Conservation (phyloP, 1,140 invertebrate species). For the Bombus balteatus region DNA sequence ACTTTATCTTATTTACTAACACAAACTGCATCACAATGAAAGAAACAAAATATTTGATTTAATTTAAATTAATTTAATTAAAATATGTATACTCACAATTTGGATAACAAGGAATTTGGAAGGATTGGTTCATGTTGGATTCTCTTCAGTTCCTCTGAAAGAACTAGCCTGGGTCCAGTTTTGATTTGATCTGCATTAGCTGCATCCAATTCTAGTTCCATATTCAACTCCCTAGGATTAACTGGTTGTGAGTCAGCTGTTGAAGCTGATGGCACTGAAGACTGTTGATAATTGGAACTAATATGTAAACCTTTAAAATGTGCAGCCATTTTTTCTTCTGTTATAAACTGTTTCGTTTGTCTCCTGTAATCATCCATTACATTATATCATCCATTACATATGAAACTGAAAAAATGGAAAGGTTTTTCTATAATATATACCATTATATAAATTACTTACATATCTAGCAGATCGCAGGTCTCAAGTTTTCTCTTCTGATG, state of each 20-base stretch:
- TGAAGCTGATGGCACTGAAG: constrained; percentile 68
- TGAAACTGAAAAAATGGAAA: background rate
- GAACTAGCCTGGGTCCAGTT: constrained; percentile 81
- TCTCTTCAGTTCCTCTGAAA: constrained; percentile 88
- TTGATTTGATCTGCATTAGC: constrained; percentile 62
- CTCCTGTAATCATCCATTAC: constrained; percentile 69
- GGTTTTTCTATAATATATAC: background rate
- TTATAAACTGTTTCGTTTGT: constrained; percentile 89
- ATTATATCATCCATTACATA: background rate
- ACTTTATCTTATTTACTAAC: constrained; percentile 54
- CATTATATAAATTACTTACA: constrained; percentile 58
- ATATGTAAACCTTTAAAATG: constrained; percentile 89
- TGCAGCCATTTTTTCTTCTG: constrained; percentile 91
- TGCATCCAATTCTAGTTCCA: constrained; percentile 66
- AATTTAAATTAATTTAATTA: background rate
- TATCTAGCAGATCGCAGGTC: constrained; percentile 69
- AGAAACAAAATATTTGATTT: background rate
- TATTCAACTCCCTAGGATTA: constrained; percentile 35
- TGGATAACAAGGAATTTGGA: constrained; percentile 84
- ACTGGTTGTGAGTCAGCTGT: constrained; percentile 36
- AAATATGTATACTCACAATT: constrained; percentile 81
- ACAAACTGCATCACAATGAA: no score
- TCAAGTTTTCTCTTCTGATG: constrained; percentile 79
- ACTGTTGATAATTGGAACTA: constrained; percentile 76
- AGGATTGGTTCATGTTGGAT: constrained; percentile 85